Evolutionary conservation across 64 coral and sea anemone genomes (phyloP), one percentile per base, ranked within the genome.

Genomic region (Dendrophyllia cribrosa): DNA sequence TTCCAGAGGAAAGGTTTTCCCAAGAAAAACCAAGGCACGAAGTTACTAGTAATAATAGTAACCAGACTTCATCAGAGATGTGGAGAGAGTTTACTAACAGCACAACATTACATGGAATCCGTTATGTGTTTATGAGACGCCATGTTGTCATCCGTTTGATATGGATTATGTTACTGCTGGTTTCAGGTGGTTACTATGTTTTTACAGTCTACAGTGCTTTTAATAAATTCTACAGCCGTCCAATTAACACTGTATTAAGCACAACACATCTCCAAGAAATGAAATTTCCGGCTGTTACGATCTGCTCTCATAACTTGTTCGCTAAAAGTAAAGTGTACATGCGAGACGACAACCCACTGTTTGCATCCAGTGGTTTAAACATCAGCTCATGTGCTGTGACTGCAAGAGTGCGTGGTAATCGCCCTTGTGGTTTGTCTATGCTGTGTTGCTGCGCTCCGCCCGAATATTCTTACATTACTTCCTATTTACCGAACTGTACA

Each of bases 91-190:
- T 89, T 89, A 76, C 88, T 16, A 20, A 89, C n/a, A 72, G 74
- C 51, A 94, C 92, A 23, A 94, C 86, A 51, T 45, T 94, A 0
- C 92, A 94, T 56, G 92, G 92, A 2, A 94, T 94, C 59, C 86
- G 92, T 53, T 88, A 94, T 68, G 58, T 94, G 9, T 94, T 94
- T 46, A 88, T 79, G 17, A 74, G 55, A 25, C 87, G 88, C 25
- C 61, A 83, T 53, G 3, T 45, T n/a, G 70, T 59, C 24, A 23
- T 53, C 52, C 79, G 76, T 34, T 9, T 74, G 2, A n/a, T 89
- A 5, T 94, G 92, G 92, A 25, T 94, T 13, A 3, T 84, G 0
- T 89, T 94, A n/a, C n/a, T 94, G 1, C 53, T 94, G 15, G 5
- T 86, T 17, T 94, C 92, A 8, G 86, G 66, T 12, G 59, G 58